Evolutionary conservation across 2,797 vertebrate species (phyloP), one percentile per base, ranked within the genome.

Genomic region (Tangara arthus): DNA sequence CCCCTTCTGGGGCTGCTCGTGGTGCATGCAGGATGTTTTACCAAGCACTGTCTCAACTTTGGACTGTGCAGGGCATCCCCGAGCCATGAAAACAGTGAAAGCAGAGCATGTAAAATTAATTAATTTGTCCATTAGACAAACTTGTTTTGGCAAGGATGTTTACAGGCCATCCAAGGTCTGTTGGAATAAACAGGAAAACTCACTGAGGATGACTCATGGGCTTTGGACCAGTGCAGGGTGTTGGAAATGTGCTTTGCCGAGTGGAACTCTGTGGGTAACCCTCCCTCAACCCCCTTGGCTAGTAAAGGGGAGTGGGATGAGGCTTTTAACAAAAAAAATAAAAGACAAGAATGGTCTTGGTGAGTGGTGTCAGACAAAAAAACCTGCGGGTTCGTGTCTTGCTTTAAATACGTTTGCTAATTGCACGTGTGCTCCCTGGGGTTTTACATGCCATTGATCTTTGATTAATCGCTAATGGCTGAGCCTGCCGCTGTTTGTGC

Each of bases 261-360:
- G 15, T 39, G 30, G 24, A 39, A 22, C 9, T 65, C 27, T 5
- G 8, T n/a, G 17, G 56, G 49, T 49, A 26, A 34, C 19, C 12
- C n/a, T 87, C 16, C 24, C 28, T 0, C 3, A 1, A 21, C 69
- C 20, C n/a, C 18, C 28, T 8, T 0, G 1, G 18, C 17, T 64
- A 32, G 20, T 22, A 20, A 28, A n/a, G 30, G 42, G 23, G 18
- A 26, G 42, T 34, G 32, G 18, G 24, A 11, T 28, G 32, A 61
- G 11, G 37, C 15, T 47, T 47, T 47, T 24, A 14, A 24, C 46
- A 37, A 37, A 37, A 37, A 8, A 47, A 47, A 47, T n/a, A 44
- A 47, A 47, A 8, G 23, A 24, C 46, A 24, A 47, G 23, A 47
- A 47, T 8, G 13, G 23, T 24, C 46, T 47, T 24, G 23, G 23